A percentile compares a stretch with the other conserved stretches of the same genome.
phyloP scores from a whole-genome alignment of 2,113 vertebrate genomes.

The Tamias sibiricus region DNA sequence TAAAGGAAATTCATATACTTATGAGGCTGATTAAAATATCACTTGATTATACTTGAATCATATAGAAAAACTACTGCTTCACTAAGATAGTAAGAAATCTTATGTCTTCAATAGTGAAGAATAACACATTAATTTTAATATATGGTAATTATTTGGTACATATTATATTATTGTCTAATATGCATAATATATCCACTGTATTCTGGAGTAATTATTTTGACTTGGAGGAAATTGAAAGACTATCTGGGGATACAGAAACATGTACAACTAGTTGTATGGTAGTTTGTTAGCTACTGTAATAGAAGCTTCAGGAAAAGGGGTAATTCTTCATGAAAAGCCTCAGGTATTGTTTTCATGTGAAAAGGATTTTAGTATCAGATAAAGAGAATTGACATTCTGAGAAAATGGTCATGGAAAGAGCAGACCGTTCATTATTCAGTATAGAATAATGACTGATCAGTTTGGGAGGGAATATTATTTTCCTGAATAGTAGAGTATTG shows the following conservation, averaged over 20 bases:
- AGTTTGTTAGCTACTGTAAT: neutral
- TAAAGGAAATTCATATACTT: neutral
- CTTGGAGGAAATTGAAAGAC: neutral
- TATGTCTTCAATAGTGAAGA: neutral
- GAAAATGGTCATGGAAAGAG: neutral
- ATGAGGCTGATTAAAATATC: neutral
- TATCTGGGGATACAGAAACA: neutral
- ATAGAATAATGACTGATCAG: neutral
- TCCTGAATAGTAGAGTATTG: neutral
- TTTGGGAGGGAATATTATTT: neutral
- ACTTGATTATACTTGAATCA: neutral
- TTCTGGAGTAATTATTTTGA: neutral
- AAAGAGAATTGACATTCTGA: neutral
- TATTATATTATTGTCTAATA: neutral
- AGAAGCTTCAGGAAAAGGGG: neutral
- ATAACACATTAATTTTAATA: neutral
- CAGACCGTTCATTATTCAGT: neutral
- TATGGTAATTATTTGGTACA: neutral
- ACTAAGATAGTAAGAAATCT: neutral
- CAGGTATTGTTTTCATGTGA: neutral
- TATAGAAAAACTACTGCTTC: neutral
- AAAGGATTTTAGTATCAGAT: neutral
- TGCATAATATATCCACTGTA: neutral
- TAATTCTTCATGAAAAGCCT: constrained; percentile 5
- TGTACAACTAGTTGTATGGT: neutral